A percentile compares a stretch with the other conserved stretches of the same genome.
Evolutionary conservation across 2,113 vertebrate species (phyloP).

Genomic region (Ophthalmolycus amberensis): DNA sequence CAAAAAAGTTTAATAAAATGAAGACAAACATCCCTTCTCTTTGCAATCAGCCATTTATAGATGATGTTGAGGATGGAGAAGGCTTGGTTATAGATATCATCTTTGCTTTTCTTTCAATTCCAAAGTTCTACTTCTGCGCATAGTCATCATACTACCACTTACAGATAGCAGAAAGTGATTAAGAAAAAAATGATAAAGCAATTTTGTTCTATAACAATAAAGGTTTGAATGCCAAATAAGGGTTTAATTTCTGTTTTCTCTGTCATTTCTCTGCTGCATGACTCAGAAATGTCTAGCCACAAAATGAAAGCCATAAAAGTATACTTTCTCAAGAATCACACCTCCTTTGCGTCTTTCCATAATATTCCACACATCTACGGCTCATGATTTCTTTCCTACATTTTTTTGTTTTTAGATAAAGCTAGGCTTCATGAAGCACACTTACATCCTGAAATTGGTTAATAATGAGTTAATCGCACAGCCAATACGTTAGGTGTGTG

Average conservation of each 20-base stretch:
- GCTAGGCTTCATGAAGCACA: background rate
- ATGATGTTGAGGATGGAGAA: background rate
- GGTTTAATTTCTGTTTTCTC: slow-evolving; percentile 23
- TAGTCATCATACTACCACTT: background rate
- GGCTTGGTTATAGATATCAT: background rate
- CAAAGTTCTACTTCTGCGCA: background rate
- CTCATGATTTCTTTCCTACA: slow-evolving; percentile 25
- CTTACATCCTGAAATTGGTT: slow-evolving; percentile 32
- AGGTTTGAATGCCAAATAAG: slow-evolving; percentile 51
- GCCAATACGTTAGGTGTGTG: slow-evolving; percentile 33
- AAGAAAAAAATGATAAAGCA: background rate
- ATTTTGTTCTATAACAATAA: slow-evolving; percentile 12
- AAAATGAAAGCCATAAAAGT: background rate
- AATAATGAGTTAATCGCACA: slow-evolving; percentile 52
- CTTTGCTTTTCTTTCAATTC: slow-evolving; percentile 2
- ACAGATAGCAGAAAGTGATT: slow-evolving; percentile 20
- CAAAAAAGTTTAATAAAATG: background rate
- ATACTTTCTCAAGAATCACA: slow-evolving; percentile 12
- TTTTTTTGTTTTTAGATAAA: slow-evolving; percentile 31
- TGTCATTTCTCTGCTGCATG: slow-evolving; percentile 16
- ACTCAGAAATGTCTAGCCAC: slow-evolving; percentile 23
- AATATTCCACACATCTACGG: slow-evolving; percentile 18
- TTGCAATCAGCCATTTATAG: background rate
- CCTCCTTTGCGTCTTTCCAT: slow-evolving; percentile 6
- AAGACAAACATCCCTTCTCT: background rate